Conservation (phyloP, 1,140 invertebrate species). For the Lerema accius region DNA sequence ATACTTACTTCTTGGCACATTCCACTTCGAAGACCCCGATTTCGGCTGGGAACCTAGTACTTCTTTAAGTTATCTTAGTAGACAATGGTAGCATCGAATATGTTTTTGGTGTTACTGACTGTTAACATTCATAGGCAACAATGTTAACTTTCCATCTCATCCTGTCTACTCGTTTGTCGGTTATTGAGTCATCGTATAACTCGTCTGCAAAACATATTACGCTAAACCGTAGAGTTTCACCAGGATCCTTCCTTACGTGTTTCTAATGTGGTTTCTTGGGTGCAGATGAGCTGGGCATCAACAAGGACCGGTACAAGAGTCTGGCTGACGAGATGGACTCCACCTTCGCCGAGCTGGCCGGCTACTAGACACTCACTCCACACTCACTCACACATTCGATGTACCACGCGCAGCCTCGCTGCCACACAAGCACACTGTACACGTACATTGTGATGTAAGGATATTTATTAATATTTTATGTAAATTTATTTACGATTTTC, state of each 20-base stretch:
- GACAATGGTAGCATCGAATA: too few species aligned
- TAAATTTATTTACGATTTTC: conserved; percentile 83
- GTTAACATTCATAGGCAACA: too few species aligned
- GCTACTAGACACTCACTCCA: conserved; percentile 85
- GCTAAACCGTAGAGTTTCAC: too few species aligned
- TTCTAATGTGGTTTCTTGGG: conserved; percentile 11
- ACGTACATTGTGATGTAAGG: conserved; percentile 73
- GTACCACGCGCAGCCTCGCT: conserved; percentile 48
- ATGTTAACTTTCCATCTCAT: too few species aligned
- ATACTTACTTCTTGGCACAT: too few species aligned
- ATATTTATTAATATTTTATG: conserved; percentile 82
- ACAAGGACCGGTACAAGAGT: conserved; percentile 99
- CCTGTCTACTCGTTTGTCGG: too few species aligned
- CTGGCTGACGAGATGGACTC: conserved; percentile 98
- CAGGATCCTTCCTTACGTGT: background rate
- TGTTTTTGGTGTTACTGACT: too few species aligned
- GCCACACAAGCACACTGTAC: conserved; percentile 50
- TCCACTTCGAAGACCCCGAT: too few species aligned
- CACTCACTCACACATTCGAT: conserved; percentile 51
- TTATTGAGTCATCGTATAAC: too few species aligned
- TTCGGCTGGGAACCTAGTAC: too few species aligned
- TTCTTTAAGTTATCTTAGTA: too few species aligned
- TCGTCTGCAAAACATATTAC: too few species aligned
- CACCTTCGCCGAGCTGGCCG: conserved; percentile 97
- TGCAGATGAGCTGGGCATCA: conserved; percentile 98